A percentile compares a stretch with the other conserved stretches of the same genome.
Evolutionary conservation across 2,797 vertebrate genomes (phyloP).

Genomic region (Enteromius radiatus): DNA sequence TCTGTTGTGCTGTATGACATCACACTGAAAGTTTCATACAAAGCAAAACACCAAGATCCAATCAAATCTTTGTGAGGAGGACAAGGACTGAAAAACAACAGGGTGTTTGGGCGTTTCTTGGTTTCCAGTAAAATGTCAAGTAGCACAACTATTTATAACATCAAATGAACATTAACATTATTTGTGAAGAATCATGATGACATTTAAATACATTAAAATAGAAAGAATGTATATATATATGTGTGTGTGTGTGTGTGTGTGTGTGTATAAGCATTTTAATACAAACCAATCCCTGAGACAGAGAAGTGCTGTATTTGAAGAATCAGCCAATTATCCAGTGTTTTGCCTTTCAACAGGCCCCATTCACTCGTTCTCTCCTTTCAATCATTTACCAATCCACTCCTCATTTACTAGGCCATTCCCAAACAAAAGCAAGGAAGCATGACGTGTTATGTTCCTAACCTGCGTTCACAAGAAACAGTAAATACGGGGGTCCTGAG

Average conservation of each 20-base stretch:
- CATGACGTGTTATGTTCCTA: constrained; percentile 35
- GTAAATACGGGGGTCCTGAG: constrained; percentile 36
- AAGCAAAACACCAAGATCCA: background rate
- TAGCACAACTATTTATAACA: background rate
- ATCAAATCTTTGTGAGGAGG: background rate
- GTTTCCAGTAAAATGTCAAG: background rate
- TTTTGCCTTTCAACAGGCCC: constrained; percentile 39
- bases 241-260: too few relatives aligned
- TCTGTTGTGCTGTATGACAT: background rate
- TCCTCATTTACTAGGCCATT: constrained; percentile 45
- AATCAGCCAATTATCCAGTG: constrained; percentile 35
- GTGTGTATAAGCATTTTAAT: background rate
- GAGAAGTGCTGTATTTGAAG: constrained; percentile 18
- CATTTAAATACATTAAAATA: background rate
- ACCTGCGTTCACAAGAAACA: constrained; percentile 40
- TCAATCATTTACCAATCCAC: constrained; percentile 41
- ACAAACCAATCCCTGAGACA: background rate
- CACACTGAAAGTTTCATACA: background rate
- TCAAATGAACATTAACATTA: too few relatives aligned
- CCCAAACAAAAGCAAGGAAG: constrained; percentile 51
- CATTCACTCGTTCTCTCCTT: constrained; percentile 33
- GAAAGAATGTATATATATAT: background rate
- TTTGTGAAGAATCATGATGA: background rate
- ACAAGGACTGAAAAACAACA: constrained; percentile 3
- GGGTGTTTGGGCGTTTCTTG: background rate